Evolutionary conservation across 2,888 invertebrate species (phyloP).

Genomic region (Branchipolynoe longqiensis): DNA sequence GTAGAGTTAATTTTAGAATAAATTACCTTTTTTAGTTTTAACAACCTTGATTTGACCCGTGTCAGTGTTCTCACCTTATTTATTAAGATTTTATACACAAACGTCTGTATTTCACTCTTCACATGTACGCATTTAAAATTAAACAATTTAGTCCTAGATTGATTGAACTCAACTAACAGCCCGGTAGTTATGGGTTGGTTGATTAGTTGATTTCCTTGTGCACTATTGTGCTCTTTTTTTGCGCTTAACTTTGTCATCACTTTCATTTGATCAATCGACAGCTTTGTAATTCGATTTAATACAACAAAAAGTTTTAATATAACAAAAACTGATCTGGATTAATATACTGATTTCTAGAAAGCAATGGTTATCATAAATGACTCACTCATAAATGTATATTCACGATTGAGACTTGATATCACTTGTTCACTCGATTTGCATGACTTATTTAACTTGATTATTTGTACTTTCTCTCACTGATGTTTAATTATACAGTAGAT

Average conservation of each 20-base stretch:
- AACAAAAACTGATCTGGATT: too few relatives aligned
- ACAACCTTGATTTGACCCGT: slow-evolving; percentile 20
- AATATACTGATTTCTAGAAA: too few relatives aligned
- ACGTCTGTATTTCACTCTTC: slow-evolving; percentile 19
- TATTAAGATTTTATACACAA: neutral
- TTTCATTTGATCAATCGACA: slow-evolving; percentile 47
- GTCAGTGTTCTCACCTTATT: slow-evolving; percentile 19
- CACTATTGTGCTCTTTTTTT: too few relatives aligned
- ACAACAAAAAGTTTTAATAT: too few relatives aligned
- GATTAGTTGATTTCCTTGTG: slow-evolving; percentile 35
- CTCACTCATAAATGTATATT: too few relatives aligned
- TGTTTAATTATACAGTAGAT: neutral
- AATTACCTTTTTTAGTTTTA: slow-evolving; percentile 7
- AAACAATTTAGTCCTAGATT: slow-evolving; percentile 25
- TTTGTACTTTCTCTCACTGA: neutral
- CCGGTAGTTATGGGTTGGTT: slow-evolving; percentile 47
- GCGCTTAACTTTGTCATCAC: slow-evolving; percentile 25
- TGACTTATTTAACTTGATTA: slow-evolving; percentile 34
- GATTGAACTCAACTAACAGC: slow-evolving; percentile 42
- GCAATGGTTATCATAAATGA: too few relatives aligned
- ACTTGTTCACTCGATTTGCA: too few relatives aligned
- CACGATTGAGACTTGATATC: too few relatives aligned
- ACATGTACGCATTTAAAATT: too few relatives aligned
- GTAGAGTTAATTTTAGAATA: too few relatives aligned
- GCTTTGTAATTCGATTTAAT: slow-evolving; percentile 37